A percentile compares a stretch with the other conserved stretches of the same genome.
These are phyloP conservation scores for Chiridota heheva DNA, from an alignment of 35 echinoderm and acorn worm genomes.

Conservation along the genomic window DNA sequence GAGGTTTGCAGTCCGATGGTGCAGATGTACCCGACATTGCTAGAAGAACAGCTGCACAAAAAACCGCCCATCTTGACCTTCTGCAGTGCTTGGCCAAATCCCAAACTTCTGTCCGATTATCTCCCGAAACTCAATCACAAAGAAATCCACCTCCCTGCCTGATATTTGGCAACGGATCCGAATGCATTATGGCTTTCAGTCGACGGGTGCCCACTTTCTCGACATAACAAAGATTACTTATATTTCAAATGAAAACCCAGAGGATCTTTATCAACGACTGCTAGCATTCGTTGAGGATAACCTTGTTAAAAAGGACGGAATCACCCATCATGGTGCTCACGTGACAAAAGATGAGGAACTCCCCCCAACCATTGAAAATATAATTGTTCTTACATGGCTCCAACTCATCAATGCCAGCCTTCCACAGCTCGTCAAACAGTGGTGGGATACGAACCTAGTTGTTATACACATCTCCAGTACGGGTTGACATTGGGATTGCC, in stretches of 20 bases:
- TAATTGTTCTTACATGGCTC: constrained; percentile 68
- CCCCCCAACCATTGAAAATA: constrained; percentile 61
- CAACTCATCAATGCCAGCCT: constrained; percentile 47
- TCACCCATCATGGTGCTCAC: constrained; percentile 51
- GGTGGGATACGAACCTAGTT: constrained; percentile 36
- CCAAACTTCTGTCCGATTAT: constrained; percentile 61
- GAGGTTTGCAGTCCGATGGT: too few species aligned
- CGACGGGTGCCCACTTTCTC: constrained; percentile 37
- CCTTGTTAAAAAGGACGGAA: constrained; percentile 13
- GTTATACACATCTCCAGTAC: too few species aligned
- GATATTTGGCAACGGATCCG: constrained; percentile 50
- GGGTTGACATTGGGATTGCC: too few species aligned
- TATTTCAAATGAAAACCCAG: constrained; percentile 30
- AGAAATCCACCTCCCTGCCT: constrained; percentile 29
- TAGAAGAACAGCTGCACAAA: constrained; percentile 38
- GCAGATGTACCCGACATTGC: too few species aligned
- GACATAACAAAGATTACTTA: constrained; percentile 38
- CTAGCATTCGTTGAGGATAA: constrained; percentile 45
- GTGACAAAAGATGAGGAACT: constrained; percentile 70
- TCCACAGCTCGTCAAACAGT: constrained; percentile 57
- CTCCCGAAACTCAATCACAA: constrained; percentile 33
- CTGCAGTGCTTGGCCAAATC: constrained; percentile 61
- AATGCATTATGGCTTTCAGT: constrained; percentile 55
- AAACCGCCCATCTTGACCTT: constrained; percentile 35
- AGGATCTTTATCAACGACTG: constrained; percentile 54